Conservation (phyloP, 2,888 invertebrate genomes). For the Eristalis pertinax region DNA sequence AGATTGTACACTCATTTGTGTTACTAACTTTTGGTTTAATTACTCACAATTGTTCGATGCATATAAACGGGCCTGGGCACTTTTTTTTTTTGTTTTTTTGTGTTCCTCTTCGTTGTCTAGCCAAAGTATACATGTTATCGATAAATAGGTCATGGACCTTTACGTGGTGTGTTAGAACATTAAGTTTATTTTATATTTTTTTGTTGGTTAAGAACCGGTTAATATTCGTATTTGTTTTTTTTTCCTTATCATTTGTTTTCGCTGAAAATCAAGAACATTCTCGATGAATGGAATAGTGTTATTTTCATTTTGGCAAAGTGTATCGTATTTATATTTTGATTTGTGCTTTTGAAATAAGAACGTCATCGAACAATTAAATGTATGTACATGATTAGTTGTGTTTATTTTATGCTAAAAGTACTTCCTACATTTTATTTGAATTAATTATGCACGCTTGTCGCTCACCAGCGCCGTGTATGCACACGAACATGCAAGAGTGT, state of each 20-base stretch:
- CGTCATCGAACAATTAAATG: too few relatives aligned
- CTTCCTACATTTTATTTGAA: too few relatives aligned
- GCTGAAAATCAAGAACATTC: slow-evolving; percentile 3
- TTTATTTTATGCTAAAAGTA: too few relatives aligned
- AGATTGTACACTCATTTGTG: slow-evolving; percentile 67
- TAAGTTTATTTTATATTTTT: neutral
- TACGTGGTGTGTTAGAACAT: neutral
- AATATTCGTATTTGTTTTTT: neutral
- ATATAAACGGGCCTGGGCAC: neutral
- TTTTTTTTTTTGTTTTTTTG: neutral
- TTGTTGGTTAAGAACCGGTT: neutral
- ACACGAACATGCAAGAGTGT: too few relatives aligned
- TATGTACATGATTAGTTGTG: too few relatives aligned
- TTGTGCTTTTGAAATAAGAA: too few relatives aligned
- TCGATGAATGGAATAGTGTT: neutral
- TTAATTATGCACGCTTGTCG: too few relatives aligned
- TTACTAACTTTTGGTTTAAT: slow-evolving; percentile 17
- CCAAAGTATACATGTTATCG: neutral
- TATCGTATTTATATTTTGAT: too few relatives aligned
- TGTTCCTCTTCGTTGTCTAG: neutral
- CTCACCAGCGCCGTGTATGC: too few relatives aligned
- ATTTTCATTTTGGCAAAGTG: too few relatives aligned
- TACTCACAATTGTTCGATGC: neutral
- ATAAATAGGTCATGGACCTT: slow-evolving; percentile 8
- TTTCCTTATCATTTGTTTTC: neutral